Evolutionary conservation across 2,113 vertebrate genomes (phyloP).

Genomic region (Melanocharis versteri): DNA sequence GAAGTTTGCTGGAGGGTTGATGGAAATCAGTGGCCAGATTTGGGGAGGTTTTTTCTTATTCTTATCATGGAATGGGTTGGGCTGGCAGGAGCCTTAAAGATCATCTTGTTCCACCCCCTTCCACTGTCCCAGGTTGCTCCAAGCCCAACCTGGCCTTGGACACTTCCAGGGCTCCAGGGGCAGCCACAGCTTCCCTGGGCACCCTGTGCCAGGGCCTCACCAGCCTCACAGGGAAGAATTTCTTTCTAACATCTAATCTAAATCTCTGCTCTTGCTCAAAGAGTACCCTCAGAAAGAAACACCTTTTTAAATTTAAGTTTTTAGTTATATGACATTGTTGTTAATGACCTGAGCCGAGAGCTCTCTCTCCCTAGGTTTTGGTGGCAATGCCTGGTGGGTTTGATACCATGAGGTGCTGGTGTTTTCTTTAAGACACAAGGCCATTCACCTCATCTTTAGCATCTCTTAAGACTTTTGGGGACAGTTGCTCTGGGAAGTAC

Average conservation of each 20-base stretch:
- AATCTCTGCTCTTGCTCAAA: not conserved
- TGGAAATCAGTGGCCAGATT: not conserved
- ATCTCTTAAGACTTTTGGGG: not conserved
- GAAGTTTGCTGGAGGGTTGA: not conserved
- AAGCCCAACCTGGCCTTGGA: not conserved
- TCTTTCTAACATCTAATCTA: not conserved
- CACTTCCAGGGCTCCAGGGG: not conserved
- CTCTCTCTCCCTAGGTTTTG: not conserved
- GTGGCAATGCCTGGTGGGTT: not conserved
- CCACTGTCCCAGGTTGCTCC: fast-evolving
- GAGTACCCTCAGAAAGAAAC: not conserved
- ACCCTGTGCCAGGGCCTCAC: not conserved
- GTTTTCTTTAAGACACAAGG: not conserved
- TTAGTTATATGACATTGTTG: not conserved
- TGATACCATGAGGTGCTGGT: not conserved
- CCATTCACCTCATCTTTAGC: not conserved
- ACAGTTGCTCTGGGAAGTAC: not conserved
- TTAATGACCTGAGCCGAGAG: not conserved
- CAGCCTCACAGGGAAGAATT: not conserved
- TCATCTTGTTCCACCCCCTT: fast-evolving
- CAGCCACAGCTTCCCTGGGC: not conserved
- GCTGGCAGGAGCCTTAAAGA: not conserved
- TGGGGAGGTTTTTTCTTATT: not conserved
- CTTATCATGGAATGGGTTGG: not conserved
- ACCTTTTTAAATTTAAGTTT: fast-evolving